Evolutionary conservation across 1,140 invertebrate genomes (phyloP).

Genomic region (Pissodes strobi): DNA sequence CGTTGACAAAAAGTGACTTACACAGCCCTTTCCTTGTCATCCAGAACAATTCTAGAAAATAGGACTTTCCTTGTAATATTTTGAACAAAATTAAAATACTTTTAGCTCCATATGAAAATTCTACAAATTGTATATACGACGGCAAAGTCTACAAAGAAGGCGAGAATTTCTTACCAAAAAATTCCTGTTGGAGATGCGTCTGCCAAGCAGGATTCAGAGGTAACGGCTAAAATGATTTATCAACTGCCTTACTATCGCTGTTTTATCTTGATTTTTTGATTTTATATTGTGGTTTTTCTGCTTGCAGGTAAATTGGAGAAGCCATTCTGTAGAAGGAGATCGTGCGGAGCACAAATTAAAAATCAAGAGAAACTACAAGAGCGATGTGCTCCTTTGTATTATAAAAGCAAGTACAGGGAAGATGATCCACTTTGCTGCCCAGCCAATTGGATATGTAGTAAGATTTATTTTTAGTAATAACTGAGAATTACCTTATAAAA

Average conservation of each 20-base stretch:
- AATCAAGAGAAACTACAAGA: conserved; percentile 32
- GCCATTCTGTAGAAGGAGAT: conserved; percentile 29
- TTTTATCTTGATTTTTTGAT: neutral
- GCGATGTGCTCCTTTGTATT: conserved; percentile 33
- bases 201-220: conserved; percentile 35
- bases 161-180: conserved; percentile 30
- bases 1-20: no score
- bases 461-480: neutral
- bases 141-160: conserved; percentile 37
- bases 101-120: conserved; percentile 37
- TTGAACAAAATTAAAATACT: no score
- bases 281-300: neutral
- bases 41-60: no score
- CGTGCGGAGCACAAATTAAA: conserved; percentile 31
- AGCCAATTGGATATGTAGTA: conserved; percentile 34
- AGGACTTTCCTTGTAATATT: no score
- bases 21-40: no score
- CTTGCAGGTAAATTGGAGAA: conserved; percentile 31
- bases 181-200: conserved; percentile 34
- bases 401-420: conserved; percentile 32
- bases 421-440: conserved; percentile 33
- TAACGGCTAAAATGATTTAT: no score
- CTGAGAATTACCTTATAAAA: no score
- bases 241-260: neutral
- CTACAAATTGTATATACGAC: conserved; percentile 32